Evolutionary conservation across 2,888 invertebrate genomes (phyloP), one percentile per base, ranked within the genome.

Genomic region (Synergus gifuensis): DNA sequence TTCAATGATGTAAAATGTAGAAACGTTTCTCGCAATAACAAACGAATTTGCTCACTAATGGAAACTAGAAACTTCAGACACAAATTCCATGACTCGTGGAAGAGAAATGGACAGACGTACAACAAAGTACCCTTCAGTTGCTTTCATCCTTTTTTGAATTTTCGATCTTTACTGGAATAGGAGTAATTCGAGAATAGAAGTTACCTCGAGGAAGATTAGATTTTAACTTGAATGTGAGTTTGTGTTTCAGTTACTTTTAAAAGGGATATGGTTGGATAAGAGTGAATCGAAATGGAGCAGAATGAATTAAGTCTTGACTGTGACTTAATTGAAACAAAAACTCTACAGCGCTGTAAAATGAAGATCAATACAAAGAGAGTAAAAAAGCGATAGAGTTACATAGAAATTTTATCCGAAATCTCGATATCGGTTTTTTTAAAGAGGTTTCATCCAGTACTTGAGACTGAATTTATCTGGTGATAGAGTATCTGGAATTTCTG

Each of bases 41-140:
- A 28, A 28, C 46, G 69, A 73, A 73, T 40, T 73, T 36, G 63
- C 77, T 11, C 82, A 81, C 73, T 89, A 89, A 89, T 88, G 89
- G 89, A 88, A 89, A 85, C 88, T 87, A 82, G 84, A 86, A 89
- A 88, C 85, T 88, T 88, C 78, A 49, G 78, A 84, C 85, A 87
- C 85, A 85, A 88, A 88, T 87, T 86, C 86, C 80, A 83, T 83
- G 82, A 73, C 18, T 73, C 36, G 73, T n/a, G 54, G 54, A 73
- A 73, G 54, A 73, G 73, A 77, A 78, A 82, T 82, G 85, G 83
- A 85, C 85, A 83, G 83, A 83, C 84, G 83, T 84, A 83, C 85
- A 84, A 87, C 88, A 86, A 86, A 87, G 84, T 84, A 81, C 85
- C 81, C 79, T 85, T 81, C 78, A 69, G 82, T 77, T 63, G 73